phyloP scores from a whole-genome alignment of 2,113 vertebrate species.

The Alces alces region DNA sequence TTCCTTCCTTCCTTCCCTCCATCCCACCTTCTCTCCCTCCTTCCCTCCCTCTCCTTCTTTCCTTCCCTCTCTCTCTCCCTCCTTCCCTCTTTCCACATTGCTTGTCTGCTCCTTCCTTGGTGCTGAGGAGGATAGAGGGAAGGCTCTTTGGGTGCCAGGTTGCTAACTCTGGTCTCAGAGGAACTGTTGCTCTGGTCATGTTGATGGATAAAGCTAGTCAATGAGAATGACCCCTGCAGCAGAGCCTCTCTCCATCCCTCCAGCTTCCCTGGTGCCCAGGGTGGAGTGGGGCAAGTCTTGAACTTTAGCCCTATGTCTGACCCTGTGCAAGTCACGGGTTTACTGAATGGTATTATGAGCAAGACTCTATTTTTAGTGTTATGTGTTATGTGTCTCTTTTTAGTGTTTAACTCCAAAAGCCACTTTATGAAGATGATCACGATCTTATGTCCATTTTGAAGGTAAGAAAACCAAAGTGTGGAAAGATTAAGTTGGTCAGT shows the following conservation, averaged over 20 bases:
- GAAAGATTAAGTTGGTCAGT: not conserved
- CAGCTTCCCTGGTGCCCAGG: not conserved
- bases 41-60: accelerated
- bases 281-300: not conserved
- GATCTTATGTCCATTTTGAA: not conserved
- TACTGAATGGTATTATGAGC: not conserved
- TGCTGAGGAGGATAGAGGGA: not conserved
- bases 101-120: not conserved
- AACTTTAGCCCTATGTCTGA: not conserved
- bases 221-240: not conserved
- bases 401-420: not conserved
- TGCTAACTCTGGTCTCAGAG: not conserved
- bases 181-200: not conserved
- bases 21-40: accelerated
- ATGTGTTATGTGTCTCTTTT: not conserved
- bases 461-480: not conserved
- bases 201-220: not conserved
- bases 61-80: accelerated
- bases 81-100: not conserved
- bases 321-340: not conserved
- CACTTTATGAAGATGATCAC: not conserved
- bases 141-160: not conserved
- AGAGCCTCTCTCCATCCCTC: not conserved
- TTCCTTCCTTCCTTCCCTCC: not conserved
- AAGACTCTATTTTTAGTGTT: not conserved